Conservation (phyloP, 2,888 invertebrate genomes). For the Eupithecia subfuscata region DNA sequence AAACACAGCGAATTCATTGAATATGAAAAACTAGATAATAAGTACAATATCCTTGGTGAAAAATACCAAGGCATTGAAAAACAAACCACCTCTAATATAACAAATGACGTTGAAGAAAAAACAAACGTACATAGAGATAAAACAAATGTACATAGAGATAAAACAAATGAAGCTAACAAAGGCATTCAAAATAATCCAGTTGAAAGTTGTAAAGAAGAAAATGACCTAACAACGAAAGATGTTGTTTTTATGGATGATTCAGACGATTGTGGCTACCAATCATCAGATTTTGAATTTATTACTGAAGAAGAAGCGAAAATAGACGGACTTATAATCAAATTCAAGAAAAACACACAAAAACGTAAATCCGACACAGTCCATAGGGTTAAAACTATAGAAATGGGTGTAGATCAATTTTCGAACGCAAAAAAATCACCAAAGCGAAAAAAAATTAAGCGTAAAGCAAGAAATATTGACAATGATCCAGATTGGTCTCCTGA, state of each 20-base stretch:
- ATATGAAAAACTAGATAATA: neutral
- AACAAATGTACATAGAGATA: slow-evolving; percentile 1
- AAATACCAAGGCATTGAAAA: neutral
- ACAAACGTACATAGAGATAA: neutral
- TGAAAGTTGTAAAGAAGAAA: slow-evolving; percentile 1
- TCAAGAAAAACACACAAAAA: slow-evolving; percentile 1
- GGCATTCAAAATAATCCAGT: slow-evolving; percentile 17
- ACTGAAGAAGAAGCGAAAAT: slow-evolving; percentile 63
- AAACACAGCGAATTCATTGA: neutral
- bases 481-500: slow-evolving; percentile 8
- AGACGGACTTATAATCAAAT: slow-evolving; percentile 48
- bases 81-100: neutral
- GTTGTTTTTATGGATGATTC: slow-evolving; percentile 10
- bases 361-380: neutral
- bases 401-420: neutral
- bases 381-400: slow-evolving; percentile 15
- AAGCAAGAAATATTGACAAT: neutral
- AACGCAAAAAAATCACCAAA: neutral
- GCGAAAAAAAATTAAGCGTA: neutral
- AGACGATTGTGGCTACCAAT: slow-evolving; percentile 58
- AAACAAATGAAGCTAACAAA: neutral
- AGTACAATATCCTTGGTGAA: neutral
- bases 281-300: slow-evolving; percentile 75
- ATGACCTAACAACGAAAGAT: slow-evolving; percentile 11
- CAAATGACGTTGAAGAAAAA: neutral